These are phyloP conservation scores for Melieria crassipennis DNA, from an alignment of 2,888 invertebrate genomes.

Conservation along the genomic window DNA sequence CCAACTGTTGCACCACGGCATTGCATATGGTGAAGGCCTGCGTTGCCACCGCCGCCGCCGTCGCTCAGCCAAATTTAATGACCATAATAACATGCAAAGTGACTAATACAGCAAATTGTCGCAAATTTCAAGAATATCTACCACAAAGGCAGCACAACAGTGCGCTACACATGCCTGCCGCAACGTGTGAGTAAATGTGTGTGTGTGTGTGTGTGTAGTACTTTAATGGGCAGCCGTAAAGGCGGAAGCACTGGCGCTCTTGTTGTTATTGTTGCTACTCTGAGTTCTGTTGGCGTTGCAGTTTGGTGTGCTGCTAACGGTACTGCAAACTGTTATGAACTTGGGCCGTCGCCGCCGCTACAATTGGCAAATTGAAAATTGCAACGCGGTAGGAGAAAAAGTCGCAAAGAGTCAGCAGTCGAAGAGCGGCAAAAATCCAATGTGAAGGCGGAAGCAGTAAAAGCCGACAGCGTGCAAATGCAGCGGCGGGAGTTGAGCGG, in stretches of 20 bases:
- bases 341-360: slow-evolving; percentile 13
- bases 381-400: not conserved
- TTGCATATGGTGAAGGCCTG: not conserved
- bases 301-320: slow-evolving; percentile 12
- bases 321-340: slow-evolving; percentile 27
- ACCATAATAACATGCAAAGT: slow-evolving; percentile 24
- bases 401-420: not conserved
- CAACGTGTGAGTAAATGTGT: not conserved
- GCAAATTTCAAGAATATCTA: slow-evolving; percentile 14
- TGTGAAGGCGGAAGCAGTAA: too few relatives aligned
- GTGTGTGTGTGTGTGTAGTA: not conserved
- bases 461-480: not conserved
- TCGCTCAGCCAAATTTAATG: slow-evolving; percentile 4
- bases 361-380: slow-evolving; percentile 22
- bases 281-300: not conserved
- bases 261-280: not conserved
- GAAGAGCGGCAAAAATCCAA: not conserved
- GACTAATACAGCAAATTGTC: slow-evolving; percentile 29
- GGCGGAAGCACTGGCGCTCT: not conserved
- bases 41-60: not conserved
- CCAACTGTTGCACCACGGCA: not conserved
- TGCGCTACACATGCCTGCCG: not conserved
- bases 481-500: slow-evolving; percentile 10
- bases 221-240: not conserved
- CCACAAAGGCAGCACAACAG: not conserved